Evolutionary conservation across 2,797 vertebrate species (phyloP), one percentile per base, ranked within the genome.

Genomic region (Odontamblyopus rebecca): DNA sequence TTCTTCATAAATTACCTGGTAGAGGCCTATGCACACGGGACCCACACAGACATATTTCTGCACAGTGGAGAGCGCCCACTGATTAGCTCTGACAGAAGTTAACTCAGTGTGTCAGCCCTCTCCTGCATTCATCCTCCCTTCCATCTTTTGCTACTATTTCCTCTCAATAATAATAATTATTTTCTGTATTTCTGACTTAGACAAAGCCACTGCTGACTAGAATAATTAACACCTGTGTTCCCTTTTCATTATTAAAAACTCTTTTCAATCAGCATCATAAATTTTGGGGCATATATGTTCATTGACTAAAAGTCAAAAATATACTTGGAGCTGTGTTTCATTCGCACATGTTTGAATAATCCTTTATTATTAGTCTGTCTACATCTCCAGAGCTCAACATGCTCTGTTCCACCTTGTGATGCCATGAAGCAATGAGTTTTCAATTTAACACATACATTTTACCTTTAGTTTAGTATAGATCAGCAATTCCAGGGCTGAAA

Each of bases 11-110:
- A 80, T 83, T 66, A 86, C 82, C 85, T 86, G 79, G 50, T 80
- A 74, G 57, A 77, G 54, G 68, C 73, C 23, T 63, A 67, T 61
- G 77, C 63, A 64, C 44, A 71, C 41, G 68, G 41, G 61, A 63
- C 59, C 71, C 41, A 71, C 54, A 59, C 75, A 61, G 41, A 79
- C 67, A 76, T 68, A 85, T 80, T 84, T 83, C 70, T 71, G 76
- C 88, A 78, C 82, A 89, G 85, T 51, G 75, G 77, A 88, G 70
- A 77, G 85, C 80, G 76, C 77, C 81, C 86, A 83, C 85, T 92
- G 89, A 87, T 93, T 91, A 91, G 76, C 75, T 63, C 71, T 85
- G 85, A 91, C 89, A 92, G 89, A 89, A 87, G 88, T 87, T 79
- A 83, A 86, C 87, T 85, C 89, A 88, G 84, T 88, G 74, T 91